Percentiles rank a stretch among this genome's conserved stretches.
These are phyloP conservation scores for Cichlasoma orientale DNA, from an alignment of 2,797 vertebrate species.

Conservation along the genomic window DNA sequence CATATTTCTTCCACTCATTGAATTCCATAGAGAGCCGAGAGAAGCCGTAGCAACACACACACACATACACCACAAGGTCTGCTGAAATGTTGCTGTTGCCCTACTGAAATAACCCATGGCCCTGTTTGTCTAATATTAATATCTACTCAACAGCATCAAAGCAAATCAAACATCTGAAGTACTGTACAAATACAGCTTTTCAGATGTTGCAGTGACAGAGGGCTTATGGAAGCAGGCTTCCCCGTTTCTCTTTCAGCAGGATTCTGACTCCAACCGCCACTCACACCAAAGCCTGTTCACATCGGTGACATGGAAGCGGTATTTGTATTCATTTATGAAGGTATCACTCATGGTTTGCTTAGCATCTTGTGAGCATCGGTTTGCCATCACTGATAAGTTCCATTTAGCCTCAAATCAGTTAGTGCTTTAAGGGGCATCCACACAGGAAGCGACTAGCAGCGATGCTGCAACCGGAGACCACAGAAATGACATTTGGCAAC, in stretches of 20 bases:
- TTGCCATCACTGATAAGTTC: constrained; percentile 4
- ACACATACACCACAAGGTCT: constrained; percentile 5
- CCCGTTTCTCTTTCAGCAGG: constrained; percentile 31
- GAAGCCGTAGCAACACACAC: constrained; percentile 14
- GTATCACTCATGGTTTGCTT: constrained; percentile 1
- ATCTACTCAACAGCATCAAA: neutral
- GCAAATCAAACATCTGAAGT: neutral
- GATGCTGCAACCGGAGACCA: neutral
- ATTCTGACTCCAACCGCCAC: constrained; percentile 40
- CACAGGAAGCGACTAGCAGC: neutral
- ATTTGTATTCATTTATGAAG: constrained; percentile 9
- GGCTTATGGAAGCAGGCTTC: constrained; percentile 24
- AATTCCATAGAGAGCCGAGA: neutral
- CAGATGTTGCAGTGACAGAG: neutral
- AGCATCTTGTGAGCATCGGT: constrained; percentile 31
- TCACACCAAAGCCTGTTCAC: constrained; percentile 4
- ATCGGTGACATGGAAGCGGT: constrained; percentile 18
- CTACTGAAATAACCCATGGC: constrained; percentile 19
- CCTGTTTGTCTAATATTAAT: neutral
- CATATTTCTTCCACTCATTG: neutral
- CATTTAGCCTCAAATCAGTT: neutral
- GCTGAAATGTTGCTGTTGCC: constrained; percentile 10
- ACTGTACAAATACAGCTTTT: neutral
- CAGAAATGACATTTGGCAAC: neutral
- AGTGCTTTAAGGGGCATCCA: neutral